Evolutionary conservation across 2,888 invertebrate genomes (phyloP), one percentile per base, ranked within the genome.

Genomic region (Gortyna flavago): DNA sequence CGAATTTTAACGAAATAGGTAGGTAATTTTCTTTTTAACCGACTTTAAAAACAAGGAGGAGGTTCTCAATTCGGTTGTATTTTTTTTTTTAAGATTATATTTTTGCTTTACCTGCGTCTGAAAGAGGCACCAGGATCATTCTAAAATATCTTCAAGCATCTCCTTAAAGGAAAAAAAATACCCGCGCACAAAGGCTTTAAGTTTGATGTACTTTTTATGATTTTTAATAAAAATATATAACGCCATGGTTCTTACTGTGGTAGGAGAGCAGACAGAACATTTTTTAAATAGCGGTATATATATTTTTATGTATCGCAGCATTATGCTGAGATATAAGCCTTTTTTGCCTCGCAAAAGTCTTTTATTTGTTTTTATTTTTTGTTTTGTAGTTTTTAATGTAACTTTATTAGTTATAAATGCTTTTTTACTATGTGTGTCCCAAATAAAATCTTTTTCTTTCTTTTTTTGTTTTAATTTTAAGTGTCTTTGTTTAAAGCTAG

Each of bases 171-270:
- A 75, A 75, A 72, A 72, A 79, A 41, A 32, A 2, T 64, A 71
- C 16, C 44, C 11, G 9, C 32, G 29, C 29, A 57, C 38, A 83
- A 67, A 62, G 70, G 79, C 67, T 83, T 66, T 83, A 62, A 77
- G 54, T 67, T 57, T 81, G 66, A 83, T 78, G 71, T 79, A 29
- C 35, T 68, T 84, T 81, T 84, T 79, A 72, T 59, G 51, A 64
- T 68, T 64, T 81, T 78, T 62, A 48, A 62, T 77, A 77, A 67
- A 54, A 67, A 67, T 70, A 29, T 57, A 62, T 51, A 64, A 70
- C 7, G 44, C 25, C 11, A 41, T 48, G 38, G n/a, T 29, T 82
- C 11, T 38, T 81, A 69, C 66, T 62, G 29, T 61, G 59, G 25
- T 64, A 51, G 3, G 32, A 25, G 41, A 16, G n/a, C 32, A 29